Evolutionary conservation across 2,797 vertebrate genomes (phyloP).

Genomic region (Pseudomugil tenellus): DNA sequence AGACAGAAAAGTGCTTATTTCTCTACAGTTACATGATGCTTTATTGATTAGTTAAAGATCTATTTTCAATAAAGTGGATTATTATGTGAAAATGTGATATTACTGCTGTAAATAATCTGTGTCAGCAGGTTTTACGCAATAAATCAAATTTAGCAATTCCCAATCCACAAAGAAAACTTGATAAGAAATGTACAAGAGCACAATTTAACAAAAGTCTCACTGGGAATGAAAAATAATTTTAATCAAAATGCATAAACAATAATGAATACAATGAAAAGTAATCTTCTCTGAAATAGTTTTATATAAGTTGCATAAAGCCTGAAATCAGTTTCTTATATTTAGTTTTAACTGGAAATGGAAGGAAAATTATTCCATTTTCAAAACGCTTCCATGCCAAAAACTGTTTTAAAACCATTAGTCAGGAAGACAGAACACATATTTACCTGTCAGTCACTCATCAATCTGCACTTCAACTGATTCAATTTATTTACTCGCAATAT

Average conservation of each 20-base stretch:
- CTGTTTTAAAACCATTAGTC: neutral
- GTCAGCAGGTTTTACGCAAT: neutral
- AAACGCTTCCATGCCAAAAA: neutral
- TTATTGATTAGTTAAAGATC: neutral
- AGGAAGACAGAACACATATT: neutral
- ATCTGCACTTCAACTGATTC: too few relatives aligned
- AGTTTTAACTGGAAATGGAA: too few relatives aligned
- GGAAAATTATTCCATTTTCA: neutral
- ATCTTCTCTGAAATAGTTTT: too few relatives aligned
- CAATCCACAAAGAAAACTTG: neutral
- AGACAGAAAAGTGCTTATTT: neutral
- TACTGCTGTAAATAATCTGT: neutral
- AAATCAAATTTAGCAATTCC: neutral
- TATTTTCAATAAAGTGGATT: neutral
- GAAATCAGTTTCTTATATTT: too few relatives aligned
- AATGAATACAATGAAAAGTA: neutral
- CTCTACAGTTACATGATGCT: neutral
- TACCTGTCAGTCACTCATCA: neutral
- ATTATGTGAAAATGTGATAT: neutral
- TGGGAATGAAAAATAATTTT: neutral
- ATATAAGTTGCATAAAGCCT: too few relatives aligned
- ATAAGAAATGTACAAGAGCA: neutral
- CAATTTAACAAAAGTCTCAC: neutral
- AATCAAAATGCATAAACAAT: neutral
- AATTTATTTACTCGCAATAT: too few relatives aligned